These are phyloP conservation scores for Psophia crepitans DNA, from an alignment of 2,113 vertebrate genomes.

Conservation along the genomic window DNA sequence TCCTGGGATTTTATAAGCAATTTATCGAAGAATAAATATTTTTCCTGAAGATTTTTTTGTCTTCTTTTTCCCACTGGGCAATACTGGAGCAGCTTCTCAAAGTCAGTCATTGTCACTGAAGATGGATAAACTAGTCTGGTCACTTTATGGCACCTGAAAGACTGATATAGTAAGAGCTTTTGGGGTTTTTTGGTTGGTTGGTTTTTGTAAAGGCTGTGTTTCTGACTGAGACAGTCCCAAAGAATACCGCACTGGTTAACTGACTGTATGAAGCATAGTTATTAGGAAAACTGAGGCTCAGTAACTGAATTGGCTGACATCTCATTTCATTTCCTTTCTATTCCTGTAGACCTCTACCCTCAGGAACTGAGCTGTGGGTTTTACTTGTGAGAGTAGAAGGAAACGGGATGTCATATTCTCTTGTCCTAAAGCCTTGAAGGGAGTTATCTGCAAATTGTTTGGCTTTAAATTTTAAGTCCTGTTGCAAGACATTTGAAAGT, in stretches of 20 bases:
- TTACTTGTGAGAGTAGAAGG: not conserved
- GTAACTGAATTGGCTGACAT: not conserved
- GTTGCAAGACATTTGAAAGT: not conserved
- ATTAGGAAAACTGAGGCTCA: not conserved
- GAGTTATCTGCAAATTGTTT: constrained; percentile 2
- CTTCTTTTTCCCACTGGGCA: not conserved
- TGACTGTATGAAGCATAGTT: not conserved
- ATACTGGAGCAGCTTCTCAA: not conserved
- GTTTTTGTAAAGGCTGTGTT: not conserved
- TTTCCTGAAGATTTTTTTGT: not conserved
- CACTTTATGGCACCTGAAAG: not conserved
- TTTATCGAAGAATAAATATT: not conserved
- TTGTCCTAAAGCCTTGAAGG: not conserved
- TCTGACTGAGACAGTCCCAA: not conserved
- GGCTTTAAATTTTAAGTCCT: not conserved
- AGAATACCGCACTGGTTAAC: not conserved
- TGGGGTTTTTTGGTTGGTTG: not conserved
- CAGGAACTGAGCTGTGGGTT: constrained; percentile 15
- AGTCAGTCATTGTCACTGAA: not conserved
- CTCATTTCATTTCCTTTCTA: constrained; percentile 19
- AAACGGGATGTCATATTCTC: not conserved
- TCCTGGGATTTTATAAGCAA: not conserved
- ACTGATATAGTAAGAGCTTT: not conserved
- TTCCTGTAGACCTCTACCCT: not conserved
- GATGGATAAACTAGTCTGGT: not conserved